Evolutionary conservation across 2,113 vertebrate genomes (phyloP).

Genomic region (Callaeas wilsoni): DNA sequence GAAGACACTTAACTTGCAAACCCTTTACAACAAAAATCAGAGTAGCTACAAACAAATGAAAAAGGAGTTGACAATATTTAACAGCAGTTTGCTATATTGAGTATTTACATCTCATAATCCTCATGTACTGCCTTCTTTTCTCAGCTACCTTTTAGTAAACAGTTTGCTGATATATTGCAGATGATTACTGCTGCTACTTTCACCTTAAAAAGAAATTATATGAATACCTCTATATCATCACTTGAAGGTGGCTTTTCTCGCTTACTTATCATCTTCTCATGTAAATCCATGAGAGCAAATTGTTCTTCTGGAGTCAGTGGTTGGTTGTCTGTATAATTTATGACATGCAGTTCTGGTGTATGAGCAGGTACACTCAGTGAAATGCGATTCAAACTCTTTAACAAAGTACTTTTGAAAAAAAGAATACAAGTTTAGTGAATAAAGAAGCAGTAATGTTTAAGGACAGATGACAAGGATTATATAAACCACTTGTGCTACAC

Average conservation of each 20-base stretch:
- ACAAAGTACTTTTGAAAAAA: neutral
- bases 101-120: neutral
- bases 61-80: neutral
- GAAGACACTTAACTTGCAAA: neutral
- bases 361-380: neutral
- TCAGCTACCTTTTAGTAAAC: neutral
- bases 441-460: neutral
- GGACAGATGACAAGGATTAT: neutral
- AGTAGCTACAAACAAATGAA: neutral
- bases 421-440: neutral
- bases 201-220: neutral
- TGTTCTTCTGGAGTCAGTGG: constrained; percentile 83
- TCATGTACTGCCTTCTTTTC: neutral
- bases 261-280: constrained; percentile 68
- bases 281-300: constrained; percentile 73
- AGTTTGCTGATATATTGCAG: neutral
- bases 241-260: constrained; percentile 63
- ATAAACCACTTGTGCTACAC: neutral
- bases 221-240: constrained; percentile 79
- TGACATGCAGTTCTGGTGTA: neutral
- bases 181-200: neutral
- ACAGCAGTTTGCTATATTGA: neutral
- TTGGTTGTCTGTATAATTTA: constrained; percentile 21
- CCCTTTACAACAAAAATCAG: neutral
- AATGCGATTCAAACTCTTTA: neutral